Conservation (phyloP, 2,113 vertebrate genomes). For the Lathamus discolor region DNA sequence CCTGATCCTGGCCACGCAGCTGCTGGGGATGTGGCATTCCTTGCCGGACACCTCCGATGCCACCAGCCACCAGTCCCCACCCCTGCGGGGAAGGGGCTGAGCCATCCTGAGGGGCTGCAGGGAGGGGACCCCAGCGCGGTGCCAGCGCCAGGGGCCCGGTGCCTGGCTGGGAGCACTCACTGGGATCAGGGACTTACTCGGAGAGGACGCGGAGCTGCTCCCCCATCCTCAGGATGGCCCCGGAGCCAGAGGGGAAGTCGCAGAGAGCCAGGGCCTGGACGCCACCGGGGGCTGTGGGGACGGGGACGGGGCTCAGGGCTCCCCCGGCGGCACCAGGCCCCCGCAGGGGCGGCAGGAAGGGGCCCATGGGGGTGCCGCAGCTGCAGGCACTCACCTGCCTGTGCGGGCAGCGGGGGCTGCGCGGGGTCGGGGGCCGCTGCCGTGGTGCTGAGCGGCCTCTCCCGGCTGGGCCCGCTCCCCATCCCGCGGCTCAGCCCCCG, state of each 20-base stretch:
- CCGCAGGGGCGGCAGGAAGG: fast-evolving
- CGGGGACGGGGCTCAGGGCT: neutral
- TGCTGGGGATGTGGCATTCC: slow-evolving; percentile 78
- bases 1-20: slow-evolving; percentile 79
- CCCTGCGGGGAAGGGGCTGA: neutral
- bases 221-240: slow-evolving; percentile 72
- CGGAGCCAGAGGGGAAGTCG: slow-evolving; percentile 70
- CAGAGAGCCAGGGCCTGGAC: slow-evolving; percentile 75
- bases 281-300: slow-evolving; percentile 45
- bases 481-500: neutral
- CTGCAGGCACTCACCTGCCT: neutral
- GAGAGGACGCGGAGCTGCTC: slow-evolving; percentile 79
- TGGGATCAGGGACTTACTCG: slow-evolving; percentile 68
- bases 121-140: too few species aligned
- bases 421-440: fast-evolving
- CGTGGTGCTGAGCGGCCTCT: neutral
- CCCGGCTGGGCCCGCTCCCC: slow-evolving; percentile 68
- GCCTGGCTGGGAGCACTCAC: fast-evolving
- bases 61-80: slow-evolving; percentile 84
- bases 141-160: fast-evolving
- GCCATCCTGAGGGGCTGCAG: neutral
- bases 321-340: neutral
- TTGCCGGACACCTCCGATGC: slow-evolving; percentile 70
- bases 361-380: fast-evolving
- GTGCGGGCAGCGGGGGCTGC: fast-evolving